phyloP scores from a whole-genome alignment of 2,888 invertebrate genomes.

The Conistra vaccinii region DNA sequence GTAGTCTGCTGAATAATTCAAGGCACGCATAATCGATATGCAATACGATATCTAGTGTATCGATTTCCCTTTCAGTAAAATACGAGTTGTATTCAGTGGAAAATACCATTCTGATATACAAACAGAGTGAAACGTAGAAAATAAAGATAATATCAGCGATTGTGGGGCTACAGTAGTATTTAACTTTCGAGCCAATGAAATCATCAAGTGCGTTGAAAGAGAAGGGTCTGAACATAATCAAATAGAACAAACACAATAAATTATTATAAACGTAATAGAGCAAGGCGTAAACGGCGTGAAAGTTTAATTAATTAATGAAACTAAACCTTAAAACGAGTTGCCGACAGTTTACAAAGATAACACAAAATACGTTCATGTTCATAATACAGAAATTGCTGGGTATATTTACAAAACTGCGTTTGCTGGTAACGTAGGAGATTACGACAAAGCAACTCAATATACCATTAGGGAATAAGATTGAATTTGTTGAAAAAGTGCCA shows the following conservation, averaged over 20 bases:
- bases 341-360: slow-evolving; percentile 68
- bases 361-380: slow-evolving; percentile 62
- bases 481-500: slow-evolving; percentile 62
- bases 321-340: slow-evolving; percentile 69
- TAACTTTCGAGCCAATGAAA: slow-evolving; percentile 62
- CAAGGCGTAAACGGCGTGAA: slow-evolving; percentile 74
- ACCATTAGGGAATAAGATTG: slow-evolving; percentile 48
- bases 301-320: slow-evolving; percentile 77
- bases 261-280: slow-evolving; percentile 64
- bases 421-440: slow-evolving; percentile 28
- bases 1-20: slow-evolving; percentile 77
- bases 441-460: slow-evolving; percentile 40
- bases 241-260: slow-evolving; percentile 69
- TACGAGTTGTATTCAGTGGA: slow-evolving; percentile 55
- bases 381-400: slow-evolving; percentile 63
- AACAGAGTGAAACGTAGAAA: slow-evolving; percentile 57
- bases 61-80: slow-evolving; percentile 73
- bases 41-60: slow-evolving; percentile 73
- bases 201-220: slow-evolving; percentile 58
- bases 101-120: slow-evolving; percentile 55
- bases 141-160: slow-evolving; percentile 57
- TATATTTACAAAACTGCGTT: slow-evolving; percentile 50
- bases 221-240: slow-evolving; percentile 53
- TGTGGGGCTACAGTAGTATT: slow-evolving; percentile 30
- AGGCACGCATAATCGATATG: slow-evolving; percentile 77